Conservation (phyloP, 1,140 invertebrate species). For the Bombus superbus region DNA sequence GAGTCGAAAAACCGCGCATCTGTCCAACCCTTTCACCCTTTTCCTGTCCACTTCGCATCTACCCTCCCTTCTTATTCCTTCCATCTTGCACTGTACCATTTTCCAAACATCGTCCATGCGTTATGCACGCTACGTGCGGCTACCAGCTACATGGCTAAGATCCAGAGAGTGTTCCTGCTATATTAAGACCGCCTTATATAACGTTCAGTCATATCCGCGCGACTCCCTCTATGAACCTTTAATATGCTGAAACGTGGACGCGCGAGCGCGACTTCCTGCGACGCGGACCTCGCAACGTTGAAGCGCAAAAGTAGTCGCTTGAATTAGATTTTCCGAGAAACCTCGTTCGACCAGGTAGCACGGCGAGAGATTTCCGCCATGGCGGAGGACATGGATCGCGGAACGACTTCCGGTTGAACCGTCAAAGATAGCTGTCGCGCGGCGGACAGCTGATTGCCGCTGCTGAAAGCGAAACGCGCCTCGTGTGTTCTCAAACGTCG, state of each 20-base stretch:
- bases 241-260: constrained; percentile 54
- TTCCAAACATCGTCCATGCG: constrained; percentile 34
- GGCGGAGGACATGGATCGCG: neutral
- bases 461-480: neutral
- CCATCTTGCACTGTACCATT: neutral
- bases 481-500: neutral
- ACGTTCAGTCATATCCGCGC: constrained; percentile 67
- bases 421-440: constrained; percentile 15
- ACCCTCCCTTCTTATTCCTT: too few species aligned
- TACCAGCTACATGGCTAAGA: constrained; percentile 65
- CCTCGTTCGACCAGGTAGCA: too few species aligned
- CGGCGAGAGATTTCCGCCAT: neutral
- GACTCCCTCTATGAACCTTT: constrained; percentile 56
- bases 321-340: constrained; percentile 54
- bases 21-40: neutral
- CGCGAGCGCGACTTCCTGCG: constrained; percentile 34
- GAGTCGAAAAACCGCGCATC: constrained; percentile 21
- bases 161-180: constrained; percentile 72
- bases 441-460: neutral
- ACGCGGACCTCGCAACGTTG: neutral
- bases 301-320: constrained; percentile 20
- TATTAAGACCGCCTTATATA: constrained; percentile 73
- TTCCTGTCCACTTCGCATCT: neutral
- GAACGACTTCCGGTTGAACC: constrained; percentile 23
- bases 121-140: constrained; percentile 13